Percentiles rank a stretch among this genome's conserved stretches.
Evolutionary conservation across 1,140 invertebrate species (phyloP).

Genomic region (Diachasmimorpha longicaudata): DNA sequence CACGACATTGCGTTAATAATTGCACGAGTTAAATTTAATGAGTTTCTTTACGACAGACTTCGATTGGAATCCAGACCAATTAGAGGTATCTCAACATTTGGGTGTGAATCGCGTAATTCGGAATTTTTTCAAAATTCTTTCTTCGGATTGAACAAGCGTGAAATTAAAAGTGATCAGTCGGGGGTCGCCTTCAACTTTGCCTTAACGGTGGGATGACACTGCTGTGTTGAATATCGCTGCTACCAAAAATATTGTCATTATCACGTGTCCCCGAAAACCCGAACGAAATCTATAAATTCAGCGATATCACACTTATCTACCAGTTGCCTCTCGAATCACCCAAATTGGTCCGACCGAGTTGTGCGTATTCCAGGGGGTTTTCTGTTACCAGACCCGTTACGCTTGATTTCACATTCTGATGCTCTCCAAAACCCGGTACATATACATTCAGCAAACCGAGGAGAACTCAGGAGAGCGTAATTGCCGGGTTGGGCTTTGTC

Average conservation of each 20-base stretch:
- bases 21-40: background rate
- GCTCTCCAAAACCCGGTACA: background rate
- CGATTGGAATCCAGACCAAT: background rate
- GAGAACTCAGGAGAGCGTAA: conserved; percentile 12
- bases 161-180: no score
- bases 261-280: no score
- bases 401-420: conserved; percentile 27
- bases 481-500: conserved; percentile 22
- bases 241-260: no score
- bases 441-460: background rate
- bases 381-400: conserved; percentile 5
- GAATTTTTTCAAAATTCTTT: background rate
- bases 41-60: background rate
- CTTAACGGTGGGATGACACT: no score
- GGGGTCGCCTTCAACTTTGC: no score
- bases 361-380: background rate
- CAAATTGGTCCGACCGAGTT: background rate
- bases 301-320: background rate
- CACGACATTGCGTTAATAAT: background rate
- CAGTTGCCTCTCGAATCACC: background rate
- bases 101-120: background rate
- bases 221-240: no score
- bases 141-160: no score
- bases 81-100: background rate
- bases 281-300: background rate